Evolutionary conservation across 2,113 vertebrate species (phyloP).

Genomic region (Cyanistes caeruleus): DNA sequence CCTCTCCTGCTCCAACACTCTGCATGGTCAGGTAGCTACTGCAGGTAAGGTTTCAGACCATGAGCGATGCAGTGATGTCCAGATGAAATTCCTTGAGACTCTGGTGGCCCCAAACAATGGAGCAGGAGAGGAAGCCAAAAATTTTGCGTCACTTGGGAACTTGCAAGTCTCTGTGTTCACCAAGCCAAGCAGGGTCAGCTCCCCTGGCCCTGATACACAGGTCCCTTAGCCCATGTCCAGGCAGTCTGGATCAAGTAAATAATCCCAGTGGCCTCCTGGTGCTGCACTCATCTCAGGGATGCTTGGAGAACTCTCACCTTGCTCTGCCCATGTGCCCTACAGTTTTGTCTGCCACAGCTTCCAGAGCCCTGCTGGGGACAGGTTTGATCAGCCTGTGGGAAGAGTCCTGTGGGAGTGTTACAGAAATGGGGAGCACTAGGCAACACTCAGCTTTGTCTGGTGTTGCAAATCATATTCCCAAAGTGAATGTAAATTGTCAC

Average conservation of each 20-base stretch:
- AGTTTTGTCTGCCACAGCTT: background rate
- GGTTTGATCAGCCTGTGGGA: background rate
- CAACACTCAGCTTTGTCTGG: background rate
- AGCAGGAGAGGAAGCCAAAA: background rate
- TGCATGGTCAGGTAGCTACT: background rate
- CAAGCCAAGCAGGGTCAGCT: background rate
- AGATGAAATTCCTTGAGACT: background rate
- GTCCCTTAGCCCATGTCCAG: background rate
- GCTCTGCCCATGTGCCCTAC: background rate
- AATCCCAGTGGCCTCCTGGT: background rate
- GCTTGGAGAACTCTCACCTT: background rate
- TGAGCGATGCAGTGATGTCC: background rate
- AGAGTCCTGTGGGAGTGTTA: fast-evolving
- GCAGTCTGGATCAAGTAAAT: background rate
- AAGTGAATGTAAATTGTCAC: background rate
- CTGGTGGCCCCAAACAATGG: background rate
- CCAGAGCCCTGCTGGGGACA: background rate
- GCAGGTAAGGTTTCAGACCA: background rate
- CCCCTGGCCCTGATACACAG: fast-evolving
- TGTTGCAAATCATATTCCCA: background rate
- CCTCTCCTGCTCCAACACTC: background rate
- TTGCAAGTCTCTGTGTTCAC: background rate
- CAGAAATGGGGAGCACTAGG: background rate
- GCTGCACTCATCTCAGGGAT: fast-evolving
- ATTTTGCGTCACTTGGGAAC: background rate